Conservation (phyloP, 2,888 invertebrate genomes). For the Linnaemya vulpina region DNA sequence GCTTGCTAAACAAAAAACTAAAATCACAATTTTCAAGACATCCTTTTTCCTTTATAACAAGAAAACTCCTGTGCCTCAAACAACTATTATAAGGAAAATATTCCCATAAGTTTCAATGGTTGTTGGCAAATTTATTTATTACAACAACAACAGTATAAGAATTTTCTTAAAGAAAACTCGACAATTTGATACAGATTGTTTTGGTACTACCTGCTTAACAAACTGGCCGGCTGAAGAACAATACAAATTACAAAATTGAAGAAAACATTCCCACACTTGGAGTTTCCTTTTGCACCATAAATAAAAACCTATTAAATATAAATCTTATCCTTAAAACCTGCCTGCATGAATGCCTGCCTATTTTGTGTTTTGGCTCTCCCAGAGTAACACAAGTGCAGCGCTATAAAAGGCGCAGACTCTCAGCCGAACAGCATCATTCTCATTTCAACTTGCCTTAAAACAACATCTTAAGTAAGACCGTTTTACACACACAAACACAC, state of each 20-base stretch:
- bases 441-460: conserved; percentile 52
- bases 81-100: conserved; percentile 14
- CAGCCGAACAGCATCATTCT: conserved; percentile 63
- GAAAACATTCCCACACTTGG: conserved; percentile 62
- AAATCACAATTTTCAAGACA: conserved; percentile 16
- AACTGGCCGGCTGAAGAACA: conserved; percentile 37
- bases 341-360: too few species aligned
- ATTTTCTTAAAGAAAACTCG: conserved; percentile 45
- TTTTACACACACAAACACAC: neutral
- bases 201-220: conserved; percentile 58
- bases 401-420: conserved; percentile 64
- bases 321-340: conserved; percentile 68
- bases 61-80: neutral
- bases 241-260: conserved; percentile 45
- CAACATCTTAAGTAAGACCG: conserved; percentile 56
- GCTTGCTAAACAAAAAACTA: neutral
- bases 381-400: conserved; percentile 2
- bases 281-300: conserved; percentile 52
- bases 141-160: conserved; percentile 42
- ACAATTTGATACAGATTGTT: conserved; percentile 51
- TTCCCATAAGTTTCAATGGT: conserved; percentile 58
- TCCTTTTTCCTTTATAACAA: conserved; percentile 16
- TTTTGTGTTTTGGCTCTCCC: conserved; percentile 42
- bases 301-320: conserved; percentile 34
- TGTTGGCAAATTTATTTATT: conserved; percentile 42